Evolutionary conservation across 2,797 vertebrate species (phyloP), one percentile per base, ranked within the genome.

Genomic region (Anomalospiza imberbis): DNA sequence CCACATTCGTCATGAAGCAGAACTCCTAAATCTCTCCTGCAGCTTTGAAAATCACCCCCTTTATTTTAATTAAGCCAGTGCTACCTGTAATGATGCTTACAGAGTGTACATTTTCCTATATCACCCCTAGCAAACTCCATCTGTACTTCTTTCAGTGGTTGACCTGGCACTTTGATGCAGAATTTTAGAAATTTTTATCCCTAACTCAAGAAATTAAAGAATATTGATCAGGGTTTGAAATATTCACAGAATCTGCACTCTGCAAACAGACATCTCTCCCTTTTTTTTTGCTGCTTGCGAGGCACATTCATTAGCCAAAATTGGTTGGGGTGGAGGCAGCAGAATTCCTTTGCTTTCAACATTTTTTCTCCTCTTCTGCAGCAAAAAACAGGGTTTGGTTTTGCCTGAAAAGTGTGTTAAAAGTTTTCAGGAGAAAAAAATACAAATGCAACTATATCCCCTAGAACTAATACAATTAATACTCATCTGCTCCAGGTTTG

Each of bases 41-140:
- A 40, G 18, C 72, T 72, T 60, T 55, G 63, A 75, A 85, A 88
- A 85, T 65, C 14, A 34, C 47, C 16, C n/a, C 55, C 34, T 82
- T 53, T 17, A 28, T 45, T 84, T 87, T 53, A 79, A 85, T 61
- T 83, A 76, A 45, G 47, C 22, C 45, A 68, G 26, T 2, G 22
- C 53, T 79, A 70, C 29, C 60, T 42, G 12, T 17, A 71, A 48
- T 9, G 16, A n/a, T 26, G 32, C 26, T 58, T 53, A 65, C 6
- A 57, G 7, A 7, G 44, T 1, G 2, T 4, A 20, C 13, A 13
- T 34, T 66, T 83, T 26, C 11, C 6, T 47, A 0, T 3, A 31
- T 8, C 26, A 53, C 4, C 57, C 13, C 20, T 5, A 26, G 42
- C 42, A 88, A 73, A 61, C 7, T 45, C 48, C n/a, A 45, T 63